These are phyloP conservation scores for Amphiprion percula DNA, from an alignment of 2,113 vertebrate genomes.

Conservation along the genomic window DNA sequence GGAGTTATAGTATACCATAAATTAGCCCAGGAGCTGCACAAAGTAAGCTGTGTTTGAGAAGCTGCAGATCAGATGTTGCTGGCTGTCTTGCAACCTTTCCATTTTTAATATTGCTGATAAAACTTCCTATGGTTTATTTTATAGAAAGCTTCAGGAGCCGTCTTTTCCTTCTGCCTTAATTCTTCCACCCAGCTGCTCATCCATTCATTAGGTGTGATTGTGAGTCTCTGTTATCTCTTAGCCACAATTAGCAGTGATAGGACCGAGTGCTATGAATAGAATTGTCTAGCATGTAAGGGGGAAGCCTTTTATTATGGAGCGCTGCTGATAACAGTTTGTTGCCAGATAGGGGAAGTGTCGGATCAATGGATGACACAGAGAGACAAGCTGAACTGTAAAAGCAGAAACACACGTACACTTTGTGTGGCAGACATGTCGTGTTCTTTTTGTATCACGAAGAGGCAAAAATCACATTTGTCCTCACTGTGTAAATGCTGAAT, in stretches of 20 bases:
- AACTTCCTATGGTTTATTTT: not conserved
- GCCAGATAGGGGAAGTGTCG: constrained; percentile 32
- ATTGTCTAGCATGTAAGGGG: constrained; percentile 3
- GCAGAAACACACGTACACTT: not conserved
- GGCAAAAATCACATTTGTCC: not conserved
- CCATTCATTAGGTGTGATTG: not conserved
- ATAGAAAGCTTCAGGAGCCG: not conserved
- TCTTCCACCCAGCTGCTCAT: not conserved
- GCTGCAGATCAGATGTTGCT: not conserved
- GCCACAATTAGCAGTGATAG: constrained; percentile 33
- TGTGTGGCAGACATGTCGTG: not conserved
- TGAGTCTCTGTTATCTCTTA: constrained; percentile 40
- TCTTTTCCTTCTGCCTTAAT: not conserved
- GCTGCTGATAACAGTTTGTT: constrained; percentile 29
- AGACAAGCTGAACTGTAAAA: not conserved
- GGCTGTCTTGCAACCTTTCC: not conserved
- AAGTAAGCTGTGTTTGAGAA: constrained; percentile 6
- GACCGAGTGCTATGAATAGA: constrained; percentile 32
- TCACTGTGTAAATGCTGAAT: not conserved
- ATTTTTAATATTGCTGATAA: not conserved
- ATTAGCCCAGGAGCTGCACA: constrained; percentile 20
- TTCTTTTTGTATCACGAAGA: not conserved
- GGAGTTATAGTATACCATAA: constrained; percentile 19
- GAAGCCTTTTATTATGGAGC: constrained; percentile 44
- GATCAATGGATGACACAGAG: constrained; percentile 21